Evolutionary conservation across 2,113 vertebrate species (phyloP).

Genomic region (Sorex araneus): DNA sequence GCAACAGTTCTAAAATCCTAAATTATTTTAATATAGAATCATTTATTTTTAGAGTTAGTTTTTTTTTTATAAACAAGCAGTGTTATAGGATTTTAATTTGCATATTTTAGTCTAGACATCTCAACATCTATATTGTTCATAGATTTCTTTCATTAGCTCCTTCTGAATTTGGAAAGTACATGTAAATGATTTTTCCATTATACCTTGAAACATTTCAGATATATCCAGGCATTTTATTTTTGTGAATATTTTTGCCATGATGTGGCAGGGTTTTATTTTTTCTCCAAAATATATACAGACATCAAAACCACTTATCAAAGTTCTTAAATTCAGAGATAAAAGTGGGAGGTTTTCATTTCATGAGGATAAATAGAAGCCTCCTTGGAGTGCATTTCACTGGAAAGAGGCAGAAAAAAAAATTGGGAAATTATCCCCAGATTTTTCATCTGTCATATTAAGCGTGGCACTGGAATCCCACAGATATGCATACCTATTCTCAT

Average conservation of each 20-base stretch:
- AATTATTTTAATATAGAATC: conserved; percentile 32
- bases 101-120: not conserved
- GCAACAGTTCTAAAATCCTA: not conserved
- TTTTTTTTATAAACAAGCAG: not conserved
- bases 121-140: not conserved
- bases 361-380: conserved; percentile 13
- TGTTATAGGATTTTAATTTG: conserved; percentile 34
- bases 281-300: conserved; percentile 23
- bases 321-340: conserved; percentile 46
- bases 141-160: conserved; percentile 25
- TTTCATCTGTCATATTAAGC: conserved; percentile 25
- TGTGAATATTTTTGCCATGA: conserved; percentile 11
- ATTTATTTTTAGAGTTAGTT: conserved; percentile 46
- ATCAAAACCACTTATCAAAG: conserved; percentile 41
- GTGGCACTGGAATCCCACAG: conserved; percentile 12
- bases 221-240: not conserved
- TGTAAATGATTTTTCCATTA: not conserved
- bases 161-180: conserved; percentile 14
- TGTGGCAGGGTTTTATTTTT: not conserved
- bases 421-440: conserved; percentile 44
- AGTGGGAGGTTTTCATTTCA: conserved; percentile 7
- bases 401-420: conserved; percentile 13
- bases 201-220: conserved; percentile 38
- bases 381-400: not conserved
- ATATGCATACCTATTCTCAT: not conserved